Base-by-base conservation (phyloP, 92 coral and sea anemone species). In the Phenganax stokvisi region DNA sequence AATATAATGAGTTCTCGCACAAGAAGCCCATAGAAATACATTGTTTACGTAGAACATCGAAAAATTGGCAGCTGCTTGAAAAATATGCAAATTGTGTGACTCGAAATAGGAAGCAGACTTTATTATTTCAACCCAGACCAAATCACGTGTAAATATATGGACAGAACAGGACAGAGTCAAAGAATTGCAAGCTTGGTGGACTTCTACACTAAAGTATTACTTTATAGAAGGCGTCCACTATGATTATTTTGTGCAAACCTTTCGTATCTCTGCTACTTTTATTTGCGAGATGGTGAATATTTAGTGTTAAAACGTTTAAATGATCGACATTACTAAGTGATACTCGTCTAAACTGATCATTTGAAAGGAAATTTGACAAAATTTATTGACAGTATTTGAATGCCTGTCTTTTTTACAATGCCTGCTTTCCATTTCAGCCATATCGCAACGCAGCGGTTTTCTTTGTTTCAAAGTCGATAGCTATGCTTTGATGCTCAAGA, bases 1-100 rank as follows among this genome's bases (percentile, higher is more conserved):
- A 57, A 69, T 76, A 76, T 76, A 76, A 76, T 76, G 81, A 76
- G 56, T 13, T 76, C 60, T 75, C 60, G 69, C 30, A 6, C 52
- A 31, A 31, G 56, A 76, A 29, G 54, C 81, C 81, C 58, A 76
- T 76, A 58, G 70, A 59, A 76, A 57, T 59, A 29, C 56, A 54
- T 20, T 15, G 69, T 58, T 76, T 60, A 64, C 67, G 64, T 76
- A 57, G 81, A 76, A 60, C 64, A 56, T 28, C 16, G 27, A 58
- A 5, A 12, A 56, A 25, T 16, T 58, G 79, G 20, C 81, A 76
- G 81, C 81, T 73, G 77, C 77, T n/a, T 76, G 51, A 56, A 61
- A 60, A 76, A 76, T 1, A 76, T 76, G 81, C 81, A 57, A 76
- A 76, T 76, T 60, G 80, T 17, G 9, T 25, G 69, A 37, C 47